These are phyloP conservation scores for Anas flavirostris DNA, from an alignment of 2,797 vertebrate genomes.

Conservation along the genomic window DNA sequence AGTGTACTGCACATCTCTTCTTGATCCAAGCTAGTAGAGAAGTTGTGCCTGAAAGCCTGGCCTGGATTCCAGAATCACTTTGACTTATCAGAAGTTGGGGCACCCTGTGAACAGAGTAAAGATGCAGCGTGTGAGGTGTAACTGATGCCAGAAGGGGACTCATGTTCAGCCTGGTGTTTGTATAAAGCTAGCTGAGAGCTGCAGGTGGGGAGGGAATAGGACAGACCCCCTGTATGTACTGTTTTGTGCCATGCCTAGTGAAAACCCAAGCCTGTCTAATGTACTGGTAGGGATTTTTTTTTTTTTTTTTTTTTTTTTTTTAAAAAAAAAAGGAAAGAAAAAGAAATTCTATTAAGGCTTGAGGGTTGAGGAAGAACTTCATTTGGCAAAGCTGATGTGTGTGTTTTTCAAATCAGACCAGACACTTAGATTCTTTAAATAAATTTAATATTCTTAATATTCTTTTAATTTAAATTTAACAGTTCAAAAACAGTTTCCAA, in stretches of 20 bases:
- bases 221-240: rapidly evolving
- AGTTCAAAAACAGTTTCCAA: background rate
- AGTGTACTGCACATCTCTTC: background rate
- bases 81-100: background rate
- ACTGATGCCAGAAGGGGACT: background rate
- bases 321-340: too few species aligned
- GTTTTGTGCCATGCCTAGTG: background rate
- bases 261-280: background rate
- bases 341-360: background rate
- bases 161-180: background rate
- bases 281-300: background rate
- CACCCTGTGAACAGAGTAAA: background rate
- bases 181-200: background rate
- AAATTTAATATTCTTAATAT: background rate
- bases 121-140: background rate
- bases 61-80: background rate
- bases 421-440: background rate
- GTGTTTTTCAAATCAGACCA: background rate
- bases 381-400: background rate
- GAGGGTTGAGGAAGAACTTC: background rate
- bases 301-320: too few species aligned
- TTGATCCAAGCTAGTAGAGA: background rate
- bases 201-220: background rate
- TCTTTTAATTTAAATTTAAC: background rate
- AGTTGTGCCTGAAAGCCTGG: background rate